Percentiles rank a stretch among this genome's conserved stretches.
These are phyloP conservation scores for Gavialis gangeticus DNA, from an alignment of 2,113 vertebrate genomes.

Conservation along the genomic window DNA sequence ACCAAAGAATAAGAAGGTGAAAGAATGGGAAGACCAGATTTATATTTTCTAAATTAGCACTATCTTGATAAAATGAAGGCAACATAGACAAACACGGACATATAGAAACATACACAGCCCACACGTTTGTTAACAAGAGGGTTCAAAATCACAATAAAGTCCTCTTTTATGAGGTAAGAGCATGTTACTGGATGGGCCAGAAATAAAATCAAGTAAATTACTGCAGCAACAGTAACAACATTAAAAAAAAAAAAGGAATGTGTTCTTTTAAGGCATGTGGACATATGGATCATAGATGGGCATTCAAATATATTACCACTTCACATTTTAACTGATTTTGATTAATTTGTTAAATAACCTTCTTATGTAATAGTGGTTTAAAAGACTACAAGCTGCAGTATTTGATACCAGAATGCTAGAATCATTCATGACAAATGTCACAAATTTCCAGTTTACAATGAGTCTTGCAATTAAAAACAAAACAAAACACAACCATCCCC, in stretches of 20 bases:
- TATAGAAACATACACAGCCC: not conserved
- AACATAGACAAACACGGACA: rapidly evolving
- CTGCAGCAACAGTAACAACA: not conserved
- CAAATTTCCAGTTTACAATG: not conserved
- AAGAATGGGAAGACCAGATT: not conserved
- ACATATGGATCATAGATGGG: not conserved
- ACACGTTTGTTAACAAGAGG: not conserved
- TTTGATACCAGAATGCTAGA: not conserved
- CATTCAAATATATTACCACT: not conserved
- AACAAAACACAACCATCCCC: too few species aligned
- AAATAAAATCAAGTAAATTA: not conserved
- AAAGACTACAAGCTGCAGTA: not conserved
- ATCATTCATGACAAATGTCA: too few species aligned
- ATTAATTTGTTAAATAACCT: not conserved
- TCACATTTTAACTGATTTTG: not conserved
- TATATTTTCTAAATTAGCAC: not conserved
- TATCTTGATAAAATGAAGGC: not conserved
- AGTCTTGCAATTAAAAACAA: not conserved
- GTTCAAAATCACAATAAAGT: not conserved
- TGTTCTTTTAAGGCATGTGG: not conserved
- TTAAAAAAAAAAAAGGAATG: not conserved
- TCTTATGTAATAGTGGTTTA: not conserved
- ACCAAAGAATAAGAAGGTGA: not conserved
- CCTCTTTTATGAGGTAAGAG: not conserved
- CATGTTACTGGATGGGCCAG: not conserved